Evolutionary conservation across 1,140 invertebrate species (phyloP).

Genomic region (Zaprionus vittiger): DNA sequence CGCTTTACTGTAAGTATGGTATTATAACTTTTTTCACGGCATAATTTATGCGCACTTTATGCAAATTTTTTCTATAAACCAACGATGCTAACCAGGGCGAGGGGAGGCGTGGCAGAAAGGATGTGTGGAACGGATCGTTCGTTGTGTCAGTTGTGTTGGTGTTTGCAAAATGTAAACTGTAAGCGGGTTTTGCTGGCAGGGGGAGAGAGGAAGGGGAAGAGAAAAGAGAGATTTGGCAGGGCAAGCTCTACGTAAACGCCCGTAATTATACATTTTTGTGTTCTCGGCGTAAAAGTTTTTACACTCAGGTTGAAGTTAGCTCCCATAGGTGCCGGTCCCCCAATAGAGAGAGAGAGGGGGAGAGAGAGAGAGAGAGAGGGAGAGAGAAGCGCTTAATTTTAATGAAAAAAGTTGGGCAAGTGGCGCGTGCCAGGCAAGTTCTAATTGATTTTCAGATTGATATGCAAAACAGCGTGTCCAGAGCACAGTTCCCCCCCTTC

Average conservation of each 20-base stretch:
- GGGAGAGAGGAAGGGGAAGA: neutral
- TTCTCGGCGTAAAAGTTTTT: conserved; percentile 39
- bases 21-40: conserved; percentile 60
- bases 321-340: conserved; percentile 22
- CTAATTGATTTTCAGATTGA: conserved; percentile 62
- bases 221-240: conserved; percentile 6
- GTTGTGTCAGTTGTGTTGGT: conserved; percentile 26
- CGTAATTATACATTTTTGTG: conserved; percentile 58
- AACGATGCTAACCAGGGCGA: conserved; percentile 11
- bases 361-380: no score
- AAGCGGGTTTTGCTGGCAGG: conserved; percentile 24
- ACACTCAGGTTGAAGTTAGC: conserved; percentile 34
- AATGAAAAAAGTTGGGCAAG: conserved; percentile 57
- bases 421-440: conserved; percentile 49
- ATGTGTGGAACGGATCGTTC: conserved; percentile 30
- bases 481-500: neutral
- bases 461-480: conserved; percentile 54
- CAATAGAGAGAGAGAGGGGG: neutral
- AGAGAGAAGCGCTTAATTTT: conserved; percentile 44
- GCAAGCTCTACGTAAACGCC: conserved; percentile 31
- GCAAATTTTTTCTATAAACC: conserved; percentile 56
- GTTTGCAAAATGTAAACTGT: conserved; percentile 43
- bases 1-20: conserved; percentile 51
- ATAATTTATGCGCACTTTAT: conserved; percentile 63
- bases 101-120: conserved; percentile 15